A percentile compares a stretch with the other conserved stretches of the same genome.
phyloP scores from a whole-genome alignment of 2,888 invertebrate genomes.

The Stenichneumon culpator region DNA sequence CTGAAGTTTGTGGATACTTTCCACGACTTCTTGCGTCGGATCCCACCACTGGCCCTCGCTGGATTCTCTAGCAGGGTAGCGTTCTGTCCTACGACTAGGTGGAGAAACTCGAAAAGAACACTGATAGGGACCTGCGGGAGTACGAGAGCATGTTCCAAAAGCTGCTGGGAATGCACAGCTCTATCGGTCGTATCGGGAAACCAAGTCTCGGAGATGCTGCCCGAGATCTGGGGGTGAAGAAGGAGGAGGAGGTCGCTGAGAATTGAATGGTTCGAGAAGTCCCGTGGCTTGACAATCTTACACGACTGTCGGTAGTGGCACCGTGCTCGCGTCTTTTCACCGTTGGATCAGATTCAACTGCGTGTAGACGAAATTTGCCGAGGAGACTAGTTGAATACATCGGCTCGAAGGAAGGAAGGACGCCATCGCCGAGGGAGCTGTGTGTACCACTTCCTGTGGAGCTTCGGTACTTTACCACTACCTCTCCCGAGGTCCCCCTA shows the following conservation, averaged over 20 bases:
- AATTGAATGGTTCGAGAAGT: conserved; percentile 21
- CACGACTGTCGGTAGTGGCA: conserved; percentile 28
- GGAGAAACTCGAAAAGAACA: conserved; percentile 23
- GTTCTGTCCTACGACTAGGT: neutral
- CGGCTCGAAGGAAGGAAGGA: neutral
- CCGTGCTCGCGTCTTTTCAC: conserved; percentile 58
- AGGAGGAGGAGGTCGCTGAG: conserved; percentile 12
- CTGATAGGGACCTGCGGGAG: neutral
- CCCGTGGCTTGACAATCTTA: conserved; percentile 3
- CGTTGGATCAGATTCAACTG: conserved; percentile 60
- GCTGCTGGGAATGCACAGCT: neutral
- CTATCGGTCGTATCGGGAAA: conserved; percentile 57
- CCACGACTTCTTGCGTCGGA: conserved; percentile 19
- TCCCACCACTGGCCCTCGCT: neutral
- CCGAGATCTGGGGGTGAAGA: neutral
- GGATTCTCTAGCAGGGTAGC: conserved; percentile 36
- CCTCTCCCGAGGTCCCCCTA: conserved; percentile 26
- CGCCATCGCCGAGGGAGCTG: conserved; percentile 9
- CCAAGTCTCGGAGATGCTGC: conserved; percentile 42
- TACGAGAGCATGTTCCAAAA: conserved; percentile 5
- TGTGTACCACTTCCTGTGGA: conserved; percentile 24
- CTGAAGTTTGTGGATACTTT: conserved; percentile 40
- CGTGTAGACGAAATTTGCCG: conserved; percentile 46
- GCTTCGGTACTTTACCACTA: conserved; percentile 52
- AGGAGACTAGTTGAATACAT: conserved; percentile 33